These are phyloP conservation scores for Cristatella mucedo DNA, from an alignment of 2,888 invertebrate species.

Conservation along the genomic window DNA sequence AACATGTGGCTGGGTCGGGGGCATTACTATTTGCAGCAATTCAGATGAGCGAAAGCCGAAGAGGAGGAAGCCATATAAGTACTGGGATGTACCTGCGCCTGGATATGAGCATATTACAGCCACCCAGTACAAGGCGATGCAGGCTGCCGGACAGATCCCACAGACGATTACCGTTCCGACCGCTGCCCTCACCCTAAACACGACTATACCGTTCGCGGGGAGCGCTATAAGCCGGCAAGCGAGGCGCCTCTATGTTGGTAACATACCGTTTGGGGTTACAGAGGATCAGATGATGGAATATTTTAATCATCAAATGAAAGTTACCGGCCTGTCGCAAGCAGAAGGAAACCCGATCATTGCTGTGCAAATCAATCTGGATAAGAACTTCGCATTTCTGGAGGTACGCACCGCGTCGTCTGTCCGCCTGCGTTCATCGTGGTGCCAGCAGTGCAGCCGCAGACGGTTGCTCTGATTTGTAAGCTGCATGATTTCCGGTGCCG, in stretches of 20 bases:
- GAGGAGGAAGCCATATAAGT: slow-evolving; percentile 43
- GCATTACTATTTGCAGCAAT: too few relatives aligned
- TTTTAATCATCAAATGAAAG: slow-evolving; percentile 88
- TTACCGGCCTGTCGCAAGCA: slow-evolving; percentile 84
- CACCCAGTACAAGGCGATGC: slow-evolving; percentile 51
- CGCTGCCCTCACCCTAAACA: slow-evolving; percentile 1
- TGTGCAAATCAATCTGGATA: slow-evolving; percentile 89
- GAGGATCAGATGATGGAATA: slow-evolving; percentile 84
- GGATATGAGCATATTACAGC: slow-evolving; percentile 96
- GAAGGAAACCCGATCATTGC: slow-evolving; percentile 86
- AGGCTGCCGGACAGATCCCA: slow-evolving; percentile 9
- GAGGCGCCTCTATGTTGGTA: slow-evolving; percentile 30
- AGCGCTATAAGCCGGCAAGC: slow-evolving; percentile 6
- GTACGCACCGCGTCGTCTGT: slow-evolving; percentile 42
- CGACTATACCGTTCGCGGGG: slow-evolving; percentile 9
- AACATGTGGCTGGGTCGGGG: too few relatives aligned
- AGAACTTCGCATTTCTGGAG: slow-evolving; percentile 91
- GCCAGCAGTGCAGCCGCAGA: too few relatives aligned
- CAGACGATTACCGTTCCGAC: slow-evolving; percentile 5
- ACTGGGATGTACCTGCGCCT: slow-evolving; percentile 96
- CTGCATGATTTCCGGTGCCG: too few relatives aligned
- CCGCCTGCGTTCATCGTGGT: too few relatives aligned
- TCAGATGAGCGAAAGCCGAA: too few relatives aligned
- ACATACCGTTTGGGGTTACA: slow-evolving; percentile 89
- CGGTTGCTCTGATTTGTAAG: too few relatives aligned